Conservation (phyloP, 2,888 invertebrate species). For the Ormia ochracea region DNA sequence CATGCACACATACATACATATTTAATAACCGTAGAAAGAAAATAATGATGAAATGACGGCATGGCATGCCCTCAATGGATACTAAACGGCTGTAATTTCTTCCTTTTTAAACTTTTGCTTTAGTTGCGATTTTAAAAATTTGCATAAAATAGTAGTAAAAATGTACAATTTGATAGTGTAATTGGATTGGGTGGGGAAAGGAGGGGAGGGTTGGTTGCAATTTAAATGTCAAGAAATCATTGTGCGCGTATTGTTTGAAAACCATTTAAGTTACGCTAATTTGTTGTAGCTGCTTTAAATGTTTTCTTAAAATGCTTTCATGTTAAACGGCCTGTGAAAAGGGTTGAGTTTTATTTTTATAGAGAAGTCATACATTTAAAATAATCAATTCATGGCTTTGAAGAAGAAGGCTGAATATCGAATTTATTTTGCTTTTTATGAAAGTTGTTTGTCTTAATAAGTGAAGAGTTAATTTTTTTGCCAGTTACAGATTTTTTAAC, state of each 20-base stretch:
- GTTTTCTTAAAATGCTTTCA: conserved; percentile 10
- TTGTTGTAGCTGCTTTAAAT: conserved; percentile 40
- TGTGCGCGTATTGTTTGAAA: conserved; percentile 25
- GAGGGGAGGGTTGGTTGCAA: too few relatives aligned
- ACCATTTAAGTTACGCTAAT: conserved; percentile 58
- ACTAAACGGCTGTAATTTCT: background rate
- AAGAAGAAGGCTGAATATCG: background rate
- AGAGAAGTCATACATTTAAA: conserved; percentile 8
- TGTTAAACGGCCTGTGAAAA: conserved; percentile 58
- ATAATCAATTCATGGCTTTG: background rate
- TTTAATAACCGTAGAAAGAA: conserved; percentile 14
- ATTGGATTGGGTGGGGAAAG: conserved; percentile 33
- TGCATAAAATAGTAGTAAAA: conserved; percentile 54
- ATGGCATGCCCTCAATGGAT: background rate
- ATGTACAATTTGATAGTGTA: conserved; percentile 21
- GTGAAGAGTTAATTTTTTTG: too few relatives aligned
- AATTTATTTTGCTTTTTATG: too few relatives aligned
- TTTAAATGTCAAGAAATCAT: conserved; percentile 46
- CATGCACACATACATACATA: too few relatives aligned
- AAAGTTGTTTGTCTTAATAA: too few relatives aligned
- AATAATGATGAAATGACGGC: background rate
- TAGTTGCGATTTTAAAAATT: conserved; percentile 15
- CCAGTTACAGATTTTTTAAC: too few relatives aligned
- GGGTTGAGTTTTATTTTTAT: conserved; percentile 50
- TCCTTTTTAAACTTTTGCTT: background rate